Base-by-base conservation (phyloP, 2,113 vertebrate genomes). In the Crocuta crocuta region DNA sequence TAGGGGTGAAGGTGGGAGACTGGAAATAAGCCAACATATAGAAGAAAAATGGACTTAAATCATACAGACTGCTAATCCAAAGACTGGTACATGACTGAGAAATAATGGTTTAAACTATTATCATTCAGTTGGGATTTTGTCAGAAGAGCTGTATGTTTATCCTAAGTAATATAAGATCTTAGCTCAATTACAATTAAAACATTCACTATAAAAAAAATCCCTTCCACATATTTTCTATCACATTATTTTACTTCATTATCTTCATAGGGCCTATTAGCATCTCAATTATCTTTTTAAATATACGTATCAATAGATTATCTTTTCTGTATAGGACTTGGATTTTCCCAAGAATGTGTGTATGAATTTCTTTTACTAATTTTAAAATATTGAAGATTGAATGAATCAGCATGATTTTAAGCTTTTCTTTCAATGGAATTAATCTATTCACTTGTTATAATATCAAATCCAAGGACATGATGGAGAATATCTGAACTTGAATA, bases 351-450 rank as follows among this genome's bases (percentile, higher is more conserved):
- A 83, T 58, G 1, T 31, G 79, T 68, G 82, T 61, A 73, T 48
- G 19, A 78, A 81, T 81, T 53, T 58, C 6, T 82, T 93, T 94
- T 10, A 65, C 9, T 92, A 63, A 61, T 90, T 89, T 92, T 26
- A 92, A 94, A 68, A 86, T 68, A 87, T 11, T 74, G 31, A 82
- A 58, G 13, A 7, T 0, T 71, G 16, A 95, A 58, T 50, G 12
- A 73, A 39, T 90, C 19, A 16, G 4, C 74, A 43, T 65, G 84
- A 78, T 65, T 80, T 92, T 71, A 86, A 97, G 33, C 0, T 43
- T 68, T 97, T 79, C 3, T 7, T 84, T 43, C 33, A n/a, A n/a
- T 78, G 15, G 26, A 82, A 50, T 50, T 92, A 61, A 74, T 61
- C 84, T 88, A 61, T 53, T 26, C 2, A 26, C 17, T 89, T 93